Percentiles rank a stretch among this genome's conserved stretches.
Conservation (phyloP, 1,140 invertebrate species). For the Hylaeus anthracinus region DNA sequence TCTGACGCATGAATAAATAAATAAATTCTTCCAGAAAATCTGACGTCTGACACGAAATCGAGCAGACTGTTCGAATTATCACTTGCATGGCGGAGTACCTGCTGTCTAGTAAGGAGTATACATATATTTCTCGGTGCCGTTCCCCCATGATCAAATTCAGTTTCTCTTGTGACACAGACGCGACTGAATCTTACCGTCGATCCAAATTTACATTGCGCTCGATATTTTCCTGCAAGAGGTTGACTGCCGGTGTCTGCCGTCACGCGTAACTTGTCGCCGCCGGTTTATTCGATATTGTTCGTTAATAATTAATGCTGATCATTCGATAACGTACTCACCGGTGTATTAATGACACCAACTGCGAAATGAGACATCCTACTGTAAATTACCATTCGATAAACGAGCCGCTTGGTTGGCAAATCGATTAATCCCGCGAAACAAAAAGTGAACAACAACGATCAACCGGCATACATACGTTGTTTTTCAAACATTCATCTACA, state of each 20-base stretch:
- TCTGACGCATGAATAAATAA: conserved; percentile 80
- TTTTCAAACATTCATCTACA: too few relatives aligned
- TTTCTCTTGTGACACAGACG: conserved; percentile 59
- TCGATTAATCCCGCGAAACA: too few relatives aligned
- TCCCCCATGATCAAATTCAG: conserved; percentile 54
- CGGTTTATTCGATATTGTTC: conserved; percentile 1
- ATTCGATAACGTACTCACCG: conserved; percentile 40
- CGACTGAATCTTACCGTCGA: conserved; percentile 18
- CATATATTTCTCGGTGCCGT: conserved; percentile 9
- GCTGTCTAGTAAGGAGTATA: conserved; percentile 67
- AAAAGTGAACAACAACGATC: too few relatives aligned
- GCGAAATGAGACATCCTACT: conserved; percentile 28
- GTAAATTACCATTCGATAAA: conserved; percentile 28
- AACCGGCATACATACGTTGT: too few relatives aligned
- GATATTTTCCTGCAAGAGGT: conserved; percentile 29
- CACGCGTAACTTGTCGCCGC: conserved; percentile 15
- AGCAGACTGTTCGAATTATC: conserved; percentile 76
- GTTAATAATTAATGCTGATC: conserved; percentile 38
- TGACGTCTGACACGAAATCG: conserved; percentile 78
- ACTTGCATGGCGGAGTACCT: conserved; percentile 77
- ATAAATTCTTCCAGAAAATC: conserved; percentile 76
- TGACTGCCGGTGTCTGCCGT: conserved; percentile 20
- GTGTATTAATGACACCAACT: conserved; percentile 30
- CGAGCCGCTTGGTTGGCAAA: background rate
- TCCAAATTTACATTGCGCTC: conserved; percentile 38